Evolutionary conservation across 2,113 vertebrate genomes (phyloP).

Genomic region (Pterocles burchelli): DNA sequence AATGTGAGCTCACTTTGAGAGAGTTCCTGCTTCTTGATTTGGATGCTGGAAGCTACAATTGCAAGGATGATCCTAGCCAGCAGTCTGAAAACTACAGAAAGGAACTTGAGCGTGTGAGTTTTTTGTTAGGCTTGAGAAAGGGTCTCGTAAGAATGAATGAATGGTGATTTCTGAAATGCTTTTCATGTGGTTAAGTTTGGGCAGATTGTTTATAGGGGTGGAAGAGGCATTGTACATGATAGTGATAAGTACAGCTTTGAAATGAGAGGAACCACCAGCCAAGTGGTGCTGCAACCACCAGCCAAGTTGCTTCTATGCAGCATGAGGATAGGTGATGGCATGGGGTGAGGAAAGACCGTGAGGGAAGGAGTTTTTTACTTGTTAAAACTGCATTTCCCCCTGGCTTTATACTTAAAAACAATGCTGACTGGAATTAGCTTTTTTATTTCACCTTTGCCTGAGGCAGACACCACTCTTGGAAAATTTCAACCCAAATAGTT

Average conservation of each 20-base stretch:
- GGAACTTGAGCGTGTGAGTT: neutral
- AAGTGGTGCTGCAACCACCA: neutral
- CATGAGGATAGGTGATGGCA: neutral
- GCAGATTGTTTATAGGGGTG: neutral
- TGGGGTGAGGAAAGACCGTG: neutral
- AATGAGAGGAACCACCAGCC: neutral
- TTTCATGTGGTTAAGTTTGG: neutral
- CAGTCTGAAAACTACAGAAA: neutral
- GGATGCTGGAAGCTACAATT: neutral
- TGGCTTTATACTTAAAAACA: neutral
- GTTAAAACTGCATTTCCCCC: neutral
- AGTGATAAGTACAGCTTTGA: neutral
- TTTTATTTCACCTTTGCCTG: neutral
- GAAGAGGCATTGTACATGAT: neutral
- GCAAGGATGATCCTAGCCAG: neutral
- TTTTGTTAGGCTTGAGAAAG: neutral
- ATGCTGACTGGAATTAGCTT: neutral
- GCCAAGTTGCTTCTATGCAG: neutral
- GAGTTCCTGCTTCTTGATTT: neutral
- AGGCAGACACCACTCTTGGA: neutral
- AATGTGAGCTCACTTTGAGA: neutral
- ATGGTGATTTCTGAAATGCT: neutral
- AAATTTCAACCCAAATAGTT: neutral
- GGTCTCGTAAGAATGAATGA: neutral
- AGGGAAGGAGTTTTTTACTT: neutral